phyloP scores from a whole-genome alignment of 2,888 invertebrate genomes.

The Drosophila barbarae region DNA sequence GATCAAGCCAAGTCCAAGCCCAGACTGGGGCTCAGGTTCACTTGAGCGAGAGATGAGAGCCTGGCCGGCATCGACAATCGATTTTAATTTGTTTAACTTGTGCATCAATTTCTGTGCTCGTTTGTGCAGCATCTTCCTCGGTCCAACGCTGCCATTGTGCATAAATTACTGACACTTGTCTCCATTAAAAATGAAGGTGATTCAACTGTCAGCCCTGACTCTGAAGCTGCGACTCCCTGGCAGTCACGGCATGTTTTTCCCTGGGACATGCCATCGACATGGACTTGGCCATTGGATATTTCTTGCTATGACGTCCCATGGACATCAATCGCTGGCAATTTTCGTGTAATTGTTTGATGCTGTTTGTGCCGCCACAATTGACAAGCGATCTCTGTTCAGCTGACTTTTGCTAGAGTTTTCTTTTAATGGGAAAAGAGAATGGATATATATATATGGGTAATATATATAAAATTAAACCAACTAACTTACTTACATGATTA shows the following conservation, averaged over 20 bases:
- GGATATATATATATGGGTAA: neutral
- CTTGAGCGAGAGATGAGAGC: neutral
- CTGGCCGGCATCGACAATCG: slow-evolving; percentile 56
- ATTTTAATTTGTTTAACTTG: slow-evolving; percentile 75
- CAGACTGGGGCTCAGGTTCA: slow-evolving; percentile 40
- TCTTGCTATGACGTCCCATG: slow-evolving; percentile 64
- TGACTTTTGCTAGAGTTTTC: slow-evolving; percentile 1
- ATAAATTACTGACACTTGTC: slow-evolving; percentile 76
- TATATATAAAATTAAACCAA: neutral
- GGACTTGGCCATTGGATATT: slow-evolving; percentile 32
- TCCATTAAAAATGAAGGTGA: slow-evolving; percentile 75
- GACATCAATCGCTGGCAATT: slow-evolving; percentile 74
- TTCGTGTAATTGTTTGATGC: slow-evolving; percentile 71
- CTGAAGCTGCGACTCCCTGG: slow-evolving; percentile 36
- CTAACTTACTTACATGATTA: too few relatives aligned
- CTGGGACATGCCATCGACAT: slow-evolving; percentile 45
- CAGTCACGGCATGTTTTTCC: slow-evolving; percentile 68
- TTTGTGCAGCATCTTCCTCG: slow-evolving; percentile 44
- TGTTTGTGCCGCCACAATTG: slow-evolving; percentile 49
- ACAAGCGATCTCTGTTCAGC: slow-evolving; percentile 26
- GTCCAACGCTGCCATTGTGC: slow-evolving; percentile 52
- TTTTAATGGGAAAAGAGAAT: neutral
- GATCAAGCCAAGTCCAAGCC: slow-evolving; percentile 43
- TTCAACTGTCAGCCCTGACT: slow-evolving; percentile 69
- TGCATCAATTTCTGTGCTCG: slow-evolving; percentile 69